Evolutionary conservation across 2,888 invertebrate genomes (phyloP), one percentile per base, ranked within the genome.

Genomic region (Ceramica pisi): DNA sequence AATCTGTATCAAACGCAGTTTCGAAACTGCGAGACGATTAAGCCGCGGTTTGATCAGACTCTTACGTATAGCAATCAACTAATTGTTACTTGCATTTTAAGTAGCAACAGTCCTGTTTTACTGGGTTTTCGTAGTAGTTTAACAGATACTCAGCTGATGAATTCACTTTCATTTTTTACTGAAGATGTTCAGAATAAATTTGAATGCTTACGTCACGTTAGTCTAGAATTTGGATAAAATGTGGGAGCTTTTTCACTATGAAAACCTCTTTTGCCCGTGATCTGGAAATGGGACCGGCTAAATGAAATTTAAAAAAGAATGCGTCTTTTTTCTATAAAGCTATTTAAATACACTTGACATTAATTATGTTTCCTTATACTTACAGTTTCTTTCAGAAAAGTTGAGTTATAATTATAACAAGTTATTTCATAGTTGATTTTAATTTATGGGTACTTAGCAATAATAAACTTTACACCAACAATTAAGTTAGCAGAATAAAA

Each of bases 41-140:
- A 83, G 75, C 77, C 65, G 74, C 51, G 61, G 76, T 80, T 81
- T 84, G 78, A 86, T 85, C 81, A 78, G 67, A 80, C 71, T 78
- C 78, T 85, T 87, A 78, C 87, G 80, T 76, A 57, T 56, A 23
- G 74, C 72, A 80, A 79, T 75, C 75, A 80, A 67, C 64, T 83
- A 86, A 86, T 86, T 84, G 68, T 77, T 84, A 74, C 70, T 73
- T 71, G 72, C 66, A 78, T 75, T 78, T 77, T 65, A 72, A 75
- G 67, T 68, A 84, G 69, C 61, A 69, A 67, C 67, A 59, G 46
- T 65, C 50, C 48, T 57, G 53, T 21, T 63, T 59, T 75, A 62
- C 68, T 51, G n/a, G 19, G 5, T 31, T 75, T 77, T 21, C 5
- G 53, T 7, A 10, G 26, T 14, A 41, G 21, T 16, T 41, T 41